Evolutionary conservation across 2,888 invertebrate species (phyloP).

Genomic region (Tolmerus cingulatus): DNA sequence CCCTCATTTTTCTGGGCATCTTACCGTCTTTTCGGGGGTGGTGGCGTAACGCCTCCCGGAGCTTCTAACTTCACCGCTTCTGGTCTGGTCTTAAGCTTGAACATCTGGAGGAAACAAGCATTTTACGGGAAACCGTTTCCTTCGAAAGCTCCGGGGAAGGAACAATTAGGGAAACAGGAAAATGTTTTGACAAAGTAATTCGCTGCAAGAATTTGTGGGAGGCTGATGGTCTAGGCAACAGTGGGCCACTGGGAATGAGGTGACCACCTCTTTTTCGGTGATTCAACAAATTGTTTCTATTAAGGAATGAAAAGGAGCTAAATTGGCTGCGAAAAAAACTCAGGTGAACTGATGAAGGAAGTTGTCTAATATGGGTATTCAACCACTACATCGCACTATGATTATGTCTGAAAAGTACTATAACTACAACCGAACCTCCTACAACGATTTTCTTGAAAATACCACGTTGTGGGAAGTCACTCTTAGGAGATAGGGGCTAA

Average conservation of each 20-base stretch:
- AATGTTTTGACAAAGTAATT: constrained; percentile 12
- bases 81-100: neutral
- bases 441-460: no score
- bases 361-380: neutral
- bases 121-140: neutral
- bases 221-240: neutral
- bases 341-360: neutral
- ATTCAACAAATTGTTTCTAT: neutral
- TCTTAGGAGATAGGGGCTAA: no score
- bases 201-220: neutral
- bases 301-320: neutral
- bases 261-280: neutral
- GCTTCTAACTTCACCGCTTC: neutral
- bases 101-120: neutral
- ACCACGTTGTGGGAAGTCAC: no score
- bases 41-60: neutral
- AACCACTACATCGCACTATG: no score
- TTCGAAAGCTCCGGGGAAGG: neutral
- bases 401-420: no score
- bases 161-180: neutral
- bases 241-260: neutral
- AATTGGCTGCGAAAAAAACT: neutral
- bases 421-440: no score
- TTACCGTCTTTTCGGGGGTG: neutral
- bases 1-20: neutral